phyloP scores from a whole-genome alignment of 2,113 vertebrate species.

The Sinocyclocheilus grahami region DNA sequence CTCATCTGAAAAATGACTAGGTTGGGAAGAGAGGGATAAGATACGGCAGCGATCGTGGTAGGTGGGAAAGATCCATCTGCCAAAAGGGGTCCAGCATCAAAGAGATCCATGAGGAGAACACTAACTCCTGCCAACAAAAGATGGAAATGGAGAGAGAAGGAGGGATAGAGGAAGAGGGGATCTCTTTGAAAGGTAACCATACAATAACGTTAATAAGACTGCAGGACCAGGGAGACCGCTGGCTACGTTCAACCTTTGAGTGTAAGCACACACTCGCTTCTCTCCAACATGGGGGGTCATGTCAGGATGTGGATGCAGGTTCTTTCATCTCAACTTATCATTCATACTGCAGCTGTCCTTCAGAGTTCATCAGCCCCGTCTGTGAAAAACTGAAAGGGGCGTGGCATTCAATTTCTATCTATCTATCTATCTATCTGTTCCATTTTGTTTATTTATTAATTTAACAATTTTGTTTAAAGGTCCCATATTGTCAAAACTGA shows the following conservation, averaged over 20 bases:
- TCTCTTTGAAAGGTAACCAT: constrained; percentile 17
- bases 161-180: not conserved
- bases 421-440: too few species aligned
- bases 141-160: not conserved
- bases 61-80: constrained; percentile 57
- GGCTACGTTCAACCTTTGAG: not conserved
- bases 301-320: not conserved
- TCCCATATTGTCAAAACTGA: too few species aligned
- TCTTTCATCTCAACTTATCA: not conserved
- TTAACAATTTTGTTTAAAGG: too few species aligned
- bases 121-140: constrained; percentile 38
- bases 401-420: constrained; percentile 72
- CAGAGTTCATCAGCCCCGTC: constrained; percentile 63
- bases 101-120: constrained; percentile 47
- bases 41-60: constrained; percentile 60
- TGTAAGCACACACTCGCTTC: not conserved
- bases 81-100: constrained; percentile 57
- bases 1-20: constrained; percentile 47
- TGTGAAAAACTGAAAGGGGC: constrained; percentile 66
- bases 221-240: constrained; percentile 15
- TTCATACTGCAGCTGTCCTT: constrained; percentile 24
- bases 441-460: too few species aligned
- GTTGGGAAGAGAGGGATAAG: constrained; percentile 54
- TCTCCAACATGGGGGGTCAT: not conserved
- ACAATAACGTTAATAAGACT: constrained; percentile 36